phyloP scores from a whole-genome alignment of 2,888 invertebrate genomes.

The Archips crataeganus region DNA sequence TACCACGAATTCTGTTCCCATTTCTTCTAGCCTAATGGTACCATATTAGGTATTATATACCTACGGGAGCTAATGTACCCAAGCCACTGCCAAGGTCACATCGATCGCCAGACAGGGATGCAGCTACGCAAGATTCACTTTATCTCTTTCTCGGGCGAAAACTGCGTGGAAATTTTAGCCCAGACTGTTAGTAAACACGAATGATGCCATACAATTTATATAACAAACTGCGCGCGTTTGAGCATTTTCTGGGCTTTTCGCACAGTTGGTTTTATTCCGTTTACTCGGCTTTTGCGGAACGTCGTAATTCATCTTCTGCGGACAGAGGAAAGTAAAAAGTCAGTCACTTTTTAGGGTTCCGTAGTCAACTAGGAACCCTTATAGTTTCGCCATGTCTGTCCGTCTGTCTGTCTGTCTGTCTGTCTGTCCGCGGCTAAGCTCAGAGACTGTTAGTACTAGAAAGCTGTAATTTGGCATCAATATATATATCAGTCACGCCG shows the following conservation, averaged over 20 bases:
- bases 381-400: too few relatives aligned
- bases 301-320: neutral
- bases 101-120: slow-evolving; percentile 67
- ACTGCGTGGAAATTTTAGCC: slow-evolving; percentile 44
- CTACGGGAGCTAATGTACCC: slow-evolving; percentile 49
- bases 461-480: too few relatives aligned
- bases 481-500: too few relatives aligned
- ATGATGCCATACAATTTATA: slow-evolving; percentile 42
- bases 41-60: neutral
- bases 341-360: neutral
- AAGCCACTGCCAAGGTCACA: slow-evolving; percentile 78
- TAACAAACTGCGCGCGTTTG: neutral
- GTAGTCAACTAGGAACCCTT: too few relatives aligned
- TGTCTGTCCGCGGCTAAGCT: too few relatives aligned
- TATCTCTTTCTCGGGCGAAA: slow-evolving; percentile 50
- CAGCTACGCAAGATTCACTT: slow-evolving; percentile 47
- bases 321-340: neutral
- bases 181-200: slow-evolving; percentile 67
- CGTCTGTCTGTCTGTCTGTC: too few relatives aligned
- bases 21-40: neutral
- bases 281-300: neutral
- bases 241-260: neutral
- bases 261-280: neutral
- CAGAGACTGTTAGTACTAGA: too few relatives aligned
- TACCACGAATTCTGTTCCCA: neutral